Base-by-base conservation (phyloP, 2,888 invertebrate species). In the Timandra comae region DNA sequence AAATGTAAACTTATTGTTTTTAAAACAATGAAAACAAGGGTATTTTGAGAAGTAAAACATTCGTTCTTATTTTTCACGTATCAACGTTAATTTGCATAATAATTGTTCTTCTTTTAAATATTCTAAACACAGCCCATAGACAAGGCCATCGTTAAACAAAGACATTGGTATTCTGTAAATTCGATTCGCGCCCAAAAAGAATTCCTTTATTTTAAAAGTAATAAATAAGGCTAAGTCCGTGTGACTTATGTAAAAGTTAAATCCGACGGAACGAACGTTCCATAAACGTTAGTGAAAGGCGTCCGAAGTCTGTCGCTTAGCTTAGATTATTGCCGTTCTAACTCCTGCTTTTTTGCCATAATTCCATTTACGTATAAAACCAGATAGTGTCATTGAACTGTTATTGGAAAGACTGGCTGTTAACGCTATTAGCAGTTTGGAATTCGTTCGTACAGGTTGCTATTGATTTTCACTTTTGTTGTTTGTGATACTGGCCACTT, bases 281-380 rank as follows among this genome's bases (percentile, higher is more conserved):
- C 40, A 43, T 43, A 49, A 55, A 53, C 38, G 33, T 27, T 35
- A 50, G 62, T 60, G 62, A 60, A 62, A 62, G 58, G 50, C 39
- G 39, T 31, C 46, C 36, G 27, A 39, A 19, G 29, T 27, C 46
- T 46, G 48, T 46, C 51, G 33, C 37, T 42, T 45, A 48, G 39
- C 19, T 24, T 35, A 30, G 35, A 22, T 35, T 41, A 37, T 30
- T 35, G 28, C 28, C 16, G 24, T 24, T 24, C 35, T 36, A 32
- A 30, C 7, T 13, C 21, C 12, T 23, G 16, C 27, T 32, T 49
- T 41, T 46, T 41, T 42, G 43, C 38, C 35, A 26, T 35, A 38
- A 29, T 41, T 30, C 43, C 41, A 36, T 42, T 40, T 40, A 43
- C 31, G 33, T 38, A 33, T 35, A 33, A 42, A 43, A 44, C 33